Evolutionary conservation across 2,888 invertebrate species (phyloP).

Genomic region (Meganola albula): DNA sequence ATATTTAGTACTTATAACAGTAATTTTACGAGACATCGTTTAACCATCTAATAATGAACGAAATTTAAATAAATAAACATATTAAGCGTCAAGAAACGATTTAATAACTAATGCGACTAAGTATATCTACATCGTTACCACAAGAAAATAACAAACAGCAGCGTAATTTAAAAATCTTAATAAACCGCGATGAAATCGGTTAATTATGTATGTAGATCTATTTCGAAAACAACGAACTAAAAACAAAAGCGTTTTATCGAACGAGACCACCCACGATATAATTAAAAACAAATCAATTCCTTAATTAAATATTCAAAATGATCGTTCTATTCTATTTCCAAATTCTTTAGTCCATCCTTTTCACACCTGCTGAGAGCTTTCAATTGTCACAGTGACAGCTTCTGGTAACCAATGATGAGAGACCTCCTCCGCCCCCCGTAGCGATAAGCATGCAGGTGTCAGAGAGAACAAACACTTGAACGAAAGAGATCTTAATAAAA

Average conservation of each 20-base stretch:
- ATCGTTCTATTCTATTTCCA: slow-evolving; percentile 25
- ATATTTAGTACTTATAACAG: too few relatives aligned
- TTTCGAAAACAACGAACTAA: too few relatives aligned
- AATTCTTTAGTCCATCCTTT: slow-evolving; percentile 28
- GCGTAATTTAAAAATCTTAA: too few relatives aligned
- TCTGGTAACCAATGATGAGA: slow-evolving; percentile 27
- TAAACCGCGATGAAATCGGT: too few relatives aligned
- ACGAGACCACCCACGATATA: slow-evolving; percentile 12
- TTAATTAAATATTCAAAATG: slow-evolving; percentile 26
- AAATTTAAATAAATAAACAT: too few relatives aligned
- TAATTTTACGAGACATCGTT: too few relatives aligned
- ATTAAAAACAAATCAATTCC: slow-evolving; percentile 21
- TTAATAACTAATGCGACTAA: too few relatives aligned
- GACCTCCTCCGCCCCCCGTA: slow-evolving; percentile 14
- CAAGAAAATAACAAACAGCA: too few relatives aligned
- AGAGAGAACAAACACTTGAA: slow-evolving; percentile 11
- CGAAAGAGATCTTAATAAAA: slow-evolving; percentile 28
- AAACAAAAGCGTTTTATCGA: slow-evolving; percentile 10
- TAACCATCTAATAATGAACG: too few relatives aligned
- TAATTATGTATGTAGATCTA: too few relatives aligned
- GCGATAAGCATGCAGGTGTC: slow-evolving; percentile 10
- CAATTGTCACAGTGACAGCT: slow-evolving; percentile 49
- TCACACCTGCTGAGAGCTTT: slow-evolving; percentile 41
- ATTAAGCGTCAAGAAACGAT: too few relatives aligned
- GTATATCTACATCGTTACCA: too few relatives aligned